Percentiles rank a stretch among this genome's conserved stretches.
Conservation (phyloP, 2,113 vertebrate species). For the Tamias sibiricus region DNA sequence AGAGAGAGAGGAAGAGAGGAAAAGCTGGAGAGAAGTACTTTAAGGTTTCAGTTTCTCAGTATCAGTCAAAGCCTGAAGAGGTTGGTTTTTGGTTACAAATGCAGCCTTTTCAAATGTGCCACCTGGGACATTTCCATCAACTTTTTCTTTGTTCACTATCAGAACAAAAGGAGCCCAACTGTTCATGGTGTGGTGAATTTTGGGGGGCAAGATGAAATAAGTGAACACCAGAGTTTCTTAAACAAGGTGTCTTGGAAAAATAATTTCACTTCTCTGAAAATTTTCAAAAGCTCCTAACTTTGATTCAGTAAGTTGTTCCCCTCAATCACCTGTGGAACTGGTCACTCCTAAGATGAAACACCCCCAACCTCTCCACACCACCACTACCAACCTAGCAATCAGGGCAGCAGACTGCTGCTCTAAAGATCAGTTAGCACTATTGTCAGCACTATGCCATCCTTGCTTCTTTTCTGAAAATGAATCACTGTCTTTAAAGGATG, state of each 20-base stretch:
- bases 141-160: conserved; percentile 36
- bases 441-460: background rate
- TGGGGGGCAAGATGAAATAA: background rate
- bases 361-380: background rate
- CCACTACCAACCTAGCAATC: background rate
- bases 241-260: conserved; percentile 4
- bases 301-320: background rate
- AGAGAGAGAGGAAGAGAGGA: too few relatives aligned
- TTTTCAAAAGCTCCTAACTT: conserved; percentile 20
- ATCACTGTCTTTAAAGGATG: background rate
- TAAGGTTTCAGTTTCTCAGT: conserved; percentile 21
- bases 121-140: conserved; percentile 46
- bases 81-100: background rate
- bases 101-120: conserved; percentile 24
- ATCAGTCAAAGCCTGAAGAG: background rate
- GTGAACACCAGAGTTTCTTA: conserved; percentile 42
- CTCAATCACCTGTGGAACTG: background rate
- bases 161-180: conserved; percentile 32
- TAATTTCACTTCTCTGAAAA: conserved; percentile 29
- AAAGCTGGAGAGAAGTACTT: too few relatives aligned
- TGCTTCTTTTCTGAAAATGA: conserved; percentile 20
- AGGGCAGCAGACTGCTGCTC: background rate
- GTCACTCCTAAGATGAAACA: background rate
- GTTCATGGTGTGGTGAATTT: background rate
- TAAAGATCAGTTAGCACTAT: background rate